phyloP scores from a whole-genome alignment of 2,888 invertebrate genomes.

The Fragum sueziense region DNA sequence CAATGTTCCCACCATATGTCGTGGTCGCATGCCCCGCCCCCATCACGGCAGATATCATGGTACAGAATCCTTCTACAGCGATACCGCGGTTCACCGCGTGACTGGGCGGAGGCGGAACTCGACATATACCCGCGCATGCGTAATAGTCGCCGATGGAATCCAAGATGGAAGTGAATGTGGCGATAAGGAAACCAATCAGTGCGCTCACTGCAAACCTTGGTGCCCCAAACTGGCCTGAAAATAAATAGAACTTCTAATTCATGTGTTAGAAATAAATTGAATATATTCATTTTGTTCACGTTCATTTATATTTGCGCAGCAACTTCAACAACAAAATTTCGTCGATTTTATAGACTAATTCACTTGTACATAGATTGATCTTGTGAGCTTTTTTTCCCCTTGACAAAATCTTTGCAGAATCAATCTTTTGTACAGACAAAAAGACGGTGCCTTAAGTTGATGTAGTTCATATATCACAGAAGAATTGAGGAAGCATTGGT shows the following conservation, averaged over 20 bases:
- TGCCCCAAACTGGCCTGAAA: constrained; percentile 69
- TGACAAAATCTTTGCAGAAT: no score
- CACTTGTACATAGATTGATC: neutral
- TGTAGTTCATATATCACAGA: no score
- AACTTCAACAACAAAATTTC: no score
- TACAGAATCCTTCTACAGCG: constrained; percentile 91
- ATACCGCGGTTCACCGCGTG: constrained; percentile 90
- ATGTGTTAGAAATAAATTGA: no score
- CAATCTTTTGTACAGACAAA: no score
- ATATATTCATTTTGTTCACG: no score
- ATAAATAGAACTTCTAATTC: no score
- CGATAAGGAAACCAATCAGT: constrained; percentile 66
- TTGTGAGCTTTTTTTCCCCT: neutral
- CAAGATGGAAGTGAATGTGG: constrained; percentile 69
- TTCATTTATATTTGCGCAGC: no score
- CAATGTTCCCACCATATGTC: constrained; percentile 94
- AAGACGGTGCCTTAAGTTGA: no score
- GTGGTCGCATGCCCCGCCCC: constrained; percentile 94
- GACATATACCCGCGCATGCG: constrained; percentile 88
- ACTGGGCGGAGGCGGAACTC: constrained; percentile 90
- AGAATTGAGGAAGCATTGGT: no score
- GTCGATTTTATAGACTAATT: no score
- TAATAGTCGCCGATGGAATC: constrained; percentile 91
- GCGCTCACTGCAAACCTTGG: constrained; percentile 60
- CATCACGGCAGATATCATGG: constrained; percentile 90